A percentile compares a stretch with the other conserved stretches of the same genome.
Conservation (phyloP, 2,797 vertebrate genomes). For the Anguilla anguilla region DNA sequence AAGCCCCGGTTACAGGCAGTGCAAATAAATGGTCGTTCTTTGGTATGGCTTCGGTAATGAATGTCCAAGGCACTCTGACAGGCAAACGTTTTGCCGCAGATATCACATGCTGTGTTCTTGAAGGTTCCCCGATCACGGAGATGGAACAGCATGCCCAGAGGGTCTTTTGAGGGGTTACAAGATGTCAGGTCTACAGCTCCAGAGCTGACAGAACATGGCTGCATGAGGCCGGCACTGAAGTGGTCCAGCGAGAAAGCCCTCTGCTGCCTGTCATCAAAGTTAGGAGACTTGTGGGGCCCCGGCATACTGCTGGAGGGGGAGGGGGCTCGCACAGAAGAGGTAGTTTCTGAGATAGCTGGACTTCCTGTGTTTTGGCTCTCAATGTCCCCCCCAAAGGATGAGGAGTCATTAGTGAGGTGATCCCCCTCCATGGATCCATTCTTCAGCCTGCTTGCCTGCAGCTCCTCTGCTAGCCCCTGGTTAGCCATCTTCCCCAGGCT, state of each 20-base stretch:
- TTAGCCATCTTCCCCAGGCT: constrained; percentile 80
- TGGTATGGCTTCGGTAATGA: constrained; percentile 90
- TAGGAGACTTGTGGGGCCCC: constrained; percentile 71
- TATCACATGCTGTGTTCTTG: constrained; percentile 82
- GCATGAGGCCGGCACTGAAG: constrained; percentile 67
- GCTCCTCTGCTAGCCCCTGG: constrained; percentile 73
- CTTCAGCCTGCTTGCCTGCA: constrained; percentile 78
- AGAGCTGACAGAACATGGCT: constrained; percentile 66
- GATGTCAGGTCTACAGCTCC: constrained; percentile 77
- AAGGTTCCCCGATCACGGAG: constrained; percentile 79
- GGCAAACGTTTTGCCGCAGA: constrained; percentile 86
- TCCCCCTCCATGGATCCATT: constrained; percentile 77
- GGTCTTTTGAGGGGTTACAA: constrained; percentile 73
- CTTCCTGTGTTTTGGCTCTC: constrained; percentile 79
- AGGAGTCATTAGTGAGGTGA: constrained; percentile 73
- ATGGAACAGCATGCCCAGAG: constrained; percentile 73
- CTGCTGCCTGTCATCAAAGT: constrained; percentile 68
- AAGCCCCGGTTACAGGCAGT: constrained; percentile 86
- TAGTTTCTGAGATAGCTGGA: constrained; percentile 78
- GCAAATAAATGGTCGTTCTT: constrained; percentile 89
- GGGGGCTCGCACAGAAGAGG: constrained; percentile 79
- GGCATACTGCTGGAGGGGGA: constrained; percentile 76
- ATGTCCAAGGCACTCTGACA: constrained; percentile 92
- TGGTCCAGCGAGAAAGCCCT: constrained; percentile 67
- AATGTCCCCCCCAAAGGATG: constrained; percentile 72